Base-by-base conservation (phyloP, 2,113 vertebrate genomes). In the Potamarius usumacintae region DNA sequence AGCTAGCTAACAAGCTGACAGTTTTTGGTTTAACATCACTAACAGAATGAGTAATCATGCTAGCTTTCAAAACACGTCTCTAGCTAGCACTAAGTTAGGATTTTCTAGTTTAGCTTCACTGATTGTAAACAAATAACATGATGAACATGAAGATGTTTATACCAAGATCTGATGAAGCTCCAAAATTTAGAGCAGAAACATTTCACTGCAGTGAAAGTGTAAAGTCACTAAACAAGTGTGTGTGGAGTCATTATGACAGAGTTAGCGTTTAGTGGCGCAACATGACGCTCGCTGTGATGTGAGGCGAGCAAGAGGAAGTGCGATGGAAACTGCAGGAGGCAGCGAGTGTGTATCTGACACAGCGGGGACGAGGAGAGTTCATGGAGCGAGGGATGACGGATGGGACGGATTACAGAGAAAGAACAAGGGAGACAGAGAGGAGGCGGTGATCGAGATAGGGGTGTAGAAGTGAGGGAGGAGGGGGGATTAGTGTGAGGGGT, bases 391-490 rank as follows among this genome's bases (percentile, higher is more conserved):
- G 52, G 52, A 85, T 86, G 88, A 89, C 79, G 57, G 88, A 86
- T 86, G 55, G 58, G 76, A 4, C 50, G 60, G 55, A 81, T 81
- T 62, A 84, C 20, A 65, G 57, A 62, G 88, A 86, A 58, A 18
- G 84, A 50, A 71, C 25, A 18, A 48, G 83, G 55, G 78, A 82
- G 63, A 71, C 69, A 77, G 86, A 58, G 84, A 72, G 83, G 82
- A 82, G 81, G 87, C 78, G 67, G 63, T 86, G 82, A 86, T 86
- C 72, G n/a, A 86, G 77, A 85, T 62, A 50, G 34, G 50, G 74
- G 25, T 62, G 48, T 2, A 55, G 20, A 80, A 20, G 34, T 10
- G 76, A 63, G 55, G 55, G 30, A 63, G 9, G 48, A 7, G 50
- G 67, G 5, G 69, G 67, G 34, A 55, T 57, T 48, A 50, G 60